Base-by-base conservation (phyloP, 1,140 invertebrate species). In the Ips typographus region DNA sequence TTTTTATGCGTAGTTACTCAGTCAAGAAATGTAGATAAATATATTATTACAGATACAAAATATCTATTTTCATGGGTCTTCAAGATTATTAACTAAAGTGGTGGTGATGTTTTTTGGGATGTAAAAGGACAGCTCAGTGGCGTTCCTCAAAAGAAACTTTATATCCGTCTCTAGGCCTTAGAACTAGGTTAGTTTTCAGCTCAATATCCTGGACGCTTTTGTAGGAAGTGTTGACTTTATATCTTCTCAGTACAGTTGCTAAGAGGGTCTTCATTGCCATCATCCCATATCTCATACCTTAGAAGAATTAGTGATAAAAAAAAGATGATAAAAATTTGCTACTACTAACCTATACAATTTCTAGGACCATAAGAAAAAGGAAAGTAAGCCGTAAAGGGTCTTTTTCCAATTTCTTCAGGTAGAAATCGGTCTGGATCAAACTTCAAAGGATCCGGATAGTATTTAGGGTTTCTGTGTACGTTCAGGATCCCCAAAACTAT, bases 351-450 rank as follows among this genome's bases (percentile, higher is more conserved):
- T 44, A 91, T 87, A 72, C 90, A 91, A 74, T 89, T 90, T 52
- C 89, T 80, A 0, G 85, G 84, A 8, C 89, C 89, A 7, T 85
- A 88, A 68, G 87, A 88, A 71, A 91, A 91, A 1, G 89, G 88
- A 22, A 89, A 79, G 74, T 83, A 90, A 22, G 81, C 80, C 71
- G 80, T 84, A 0, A 83, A 76, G 68, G 86, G 78, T 65, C 81
- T 74, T 53, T 84, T 77, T 1, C 77, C 73, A 36, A 77, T 77
- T 65, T 84, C 78, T 71, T 85, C 83, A 1, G 86, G 84, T 22
- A 86, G 74, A 77, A 91, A 91, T 65, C 88, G 77, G 40, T 91
- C 88, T 0, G 90, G 90, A 76, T 90, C 83, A 74, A 90, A 92
- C 36, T 79, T 77, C 5, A 88, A 83, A 0, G 89, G 89, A 70